Percentiles rank a stretch among this genome's conserved stretches.
phyloP scores from a whole-genome alignment of 2,888 invertebrate genomes.

The Nomada fucata region DNA sequence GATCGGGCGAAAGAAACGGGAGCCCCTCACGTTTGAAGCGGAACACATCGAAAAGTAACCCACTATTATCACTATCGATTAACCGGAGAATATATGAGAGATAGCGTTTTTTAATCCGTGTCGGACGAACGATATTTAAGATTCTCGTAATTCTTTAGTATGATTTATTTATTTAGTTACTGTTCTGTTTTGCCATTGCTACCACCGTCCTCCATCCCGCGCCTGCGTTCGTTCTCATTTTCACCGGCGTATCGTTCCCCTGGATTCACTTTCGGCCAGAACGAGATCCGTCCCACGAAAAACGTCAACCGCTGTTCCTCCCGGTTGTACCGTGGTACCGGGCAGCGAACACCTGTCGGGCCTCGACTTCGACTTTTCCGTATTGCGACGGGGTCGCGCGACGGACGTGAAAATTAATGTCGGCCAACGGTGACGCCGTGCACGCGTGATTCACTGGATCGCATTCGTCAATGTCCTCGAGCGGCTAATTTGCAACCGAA shows the following conservation, averaged over 20 bases:
- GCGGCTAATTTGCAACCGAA: slow-evolving; percentile 36
- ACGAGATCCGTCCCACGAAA: slow-evolving; percentile 46
- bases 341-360: background rate
- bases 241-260: slow-evolving; percentile 53
- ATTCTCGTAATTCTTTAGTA: slow-evolving; percentile 30
- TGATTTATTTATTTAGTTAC: slow-evolving; percentile 22
- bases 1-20: slow-evolving; percentile 48
- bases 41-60: slow-evolving; percentile 56
- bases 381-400: background rate
- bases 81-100: slow-evolving; percentile 46
- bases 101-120: slow-evolving; percentile 31
- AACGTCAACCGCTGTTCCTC: slow-evolving; percentile 21
- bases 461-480: background rate
- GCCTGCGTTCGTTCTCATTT: background rate
- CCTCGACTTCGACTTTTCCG: background rate
- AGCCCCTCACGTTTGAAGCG: slow-evolving; percentile 41
- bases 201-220: background rate
- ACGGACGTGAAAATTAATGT: slow-evolving; percentile 7
- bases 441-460: background rate
- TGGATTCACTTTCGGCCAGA: slow-evolving; percentile 24
- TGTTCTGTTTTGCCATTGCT: background rate
- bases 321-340: background rate
- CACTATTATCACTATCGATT: slow-evolving; percentile 52
- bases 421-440: background rate
- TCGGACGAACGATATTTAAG: slow-evolving; percentile 43